Base-by-base conservation (phyloP, 2,113 vertebrate genomes). In the Siniperca chuatsi region DNA sequence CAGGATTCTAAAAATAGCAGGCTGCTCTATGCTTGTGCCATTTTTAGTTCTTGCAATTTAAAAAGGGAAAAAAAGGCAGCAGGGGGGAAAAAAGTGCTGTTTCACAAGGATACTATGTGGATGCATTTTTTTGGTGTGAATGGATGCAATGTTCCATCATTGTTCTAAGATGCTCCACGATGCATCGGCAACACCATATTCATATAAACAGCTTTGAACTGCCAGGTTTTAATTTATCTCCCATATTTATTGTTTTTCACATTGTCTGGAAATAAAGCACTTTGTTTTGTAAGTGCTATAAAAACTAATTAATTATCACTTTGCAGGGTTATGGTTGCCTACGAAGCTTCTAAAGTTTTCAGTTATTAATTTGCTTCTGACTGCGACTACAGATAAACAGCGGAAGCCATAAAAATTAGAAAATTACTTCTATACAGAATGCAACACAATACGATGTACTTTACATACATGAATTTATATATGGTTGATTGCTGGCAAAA, bases 1-100 rank as follows among this genome's bases (percentile, higher is more conserved):
- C 91, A 89, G 88, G 83, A 68, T 84, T 79, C 95, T 96, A 96
- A 94, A 94, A 95, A 94, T 95, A 96, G 94, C 83, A 81, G 50
- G 74, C 87, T 72, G 92, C 79, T 82, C 91, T 79, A 87, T 90
- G 91, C 80, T 55, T 68, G 88, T 62, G 79, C 91, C 89, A 92
- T 92, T 94, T 93, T 94, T 93, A 90, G 93, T 35, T 82, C 57
- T 75, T 85, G 82, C 58, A 90, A 86, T 82, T 91, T 72, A 84
- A 87, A 81, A 10, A 42, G 40, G 52, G 4, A 50, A 82, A 66
- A 55, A 58, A n/a, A 74, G 50, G 71, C 64, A 79, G 83, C 58
- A 81, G 62, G 68, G 50, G 25, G 23, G 6, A 1, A 37, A 37
- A 37, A 5, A 5, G 8, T 9, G 44, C 10, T 3, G 44, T 64